Conservation (phyloP, 2,113 vertebrate genomes). For the Lepus timidus region DNA sequence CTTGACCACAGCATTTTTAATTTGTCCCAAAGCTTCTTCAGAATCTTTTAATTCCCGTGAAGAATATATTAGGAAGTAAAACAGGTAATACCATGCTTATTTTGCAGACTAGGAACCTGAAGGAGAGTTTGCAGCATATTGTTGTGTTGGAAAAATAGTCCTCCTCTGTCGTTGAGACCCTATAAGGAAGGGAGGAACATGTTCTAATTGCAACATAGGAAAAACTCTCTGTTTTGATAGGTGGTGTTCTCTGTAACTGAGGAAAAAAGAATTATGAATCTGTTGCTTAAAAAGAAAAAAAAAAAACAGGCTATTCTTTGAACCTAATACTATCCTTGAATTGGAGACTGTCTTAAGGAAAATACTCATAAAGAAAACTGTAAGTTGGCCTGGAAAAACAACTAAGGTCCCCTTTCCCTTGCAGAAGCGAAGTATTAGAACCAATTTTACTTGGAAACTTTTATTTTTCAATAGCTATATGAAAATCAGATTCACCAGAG, state of each 20-base stretch:
- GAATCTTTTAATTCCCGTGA: background rate
- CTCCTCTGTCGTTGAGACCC: background rate
- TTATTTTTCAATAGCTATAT: background rate
- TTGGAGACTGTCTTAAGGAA: conserved; percentile 33
- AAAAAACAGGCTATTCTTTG: background rate
- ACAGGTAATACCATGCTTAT: background rate
- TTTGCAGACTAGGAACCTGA: background rate
- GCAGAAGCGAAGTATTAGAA: background rate
- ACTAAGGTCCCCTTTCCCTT: background rate
- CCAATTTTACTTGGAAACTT: background rate
- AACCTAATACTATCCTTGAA: background rate
- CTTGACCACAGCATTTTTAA: background rate
- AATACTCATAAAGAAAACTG: conserved; percentile 22
- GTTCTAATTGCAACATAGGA: background rate
- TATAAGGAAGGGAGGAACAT: background rate
- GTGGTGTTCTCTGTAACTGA: background rate
- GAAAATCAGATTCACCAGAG: background rate
- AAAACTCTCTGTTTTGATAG: background rate
- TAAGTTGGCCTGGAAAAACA: background rate
- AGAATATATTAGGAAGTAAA: conserved; percentile 10
- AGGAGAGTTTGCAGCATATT: background rate
- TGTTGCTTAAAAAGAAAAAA: background rate
- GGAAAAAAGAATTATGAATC: background rate
- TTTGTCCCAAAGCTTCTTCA: conserved; percentile 40
- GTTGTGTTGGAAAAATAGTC: background rate